These are phyloP conservation scores for Pharmacophagus antenor DNA, from an alignment of 2,888 invertebrate species.

Conservation along the genomic window DNA sequence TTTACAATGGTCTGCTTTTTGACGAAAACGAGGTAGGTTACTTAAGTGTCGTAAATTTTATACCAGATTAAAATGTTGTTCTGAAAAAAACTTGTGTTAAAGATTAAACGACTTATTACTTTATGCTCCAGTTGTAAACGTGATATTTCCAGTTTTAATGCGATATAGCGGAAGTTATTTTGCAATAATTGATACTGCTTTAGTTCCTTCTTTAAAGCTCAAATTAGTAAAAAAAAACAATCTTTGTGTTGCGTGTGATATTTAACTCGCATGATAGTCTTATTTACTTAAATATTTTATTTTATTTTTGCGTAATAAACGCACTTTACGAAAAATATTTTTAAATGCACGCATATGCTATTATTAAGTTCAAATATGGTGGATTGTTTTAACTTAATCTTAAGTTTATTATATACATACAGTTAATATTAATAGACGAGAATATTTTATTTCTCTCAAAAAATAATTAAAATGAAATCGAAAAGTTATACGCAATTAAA, in stretches of 20 bases:
- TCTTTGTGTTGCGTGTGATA: conserved; percentile 4
- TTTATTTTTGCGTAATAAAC: neutral
- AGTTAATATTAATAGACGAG: no score
- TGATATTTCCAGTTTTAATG: conserved; percentile 28
- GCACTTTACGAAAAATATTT: no score
- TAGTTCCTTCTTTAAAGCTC: conserved; percentile 21
- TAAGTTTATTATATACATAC: no score
- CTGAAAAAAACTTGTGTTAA: conserved; percentile 25
- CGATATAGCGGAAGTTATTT: conserved; percentile 28
- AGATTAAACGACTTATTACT: conserved; percentile 26
- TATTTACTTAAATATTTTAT: conserved; percentile 6
- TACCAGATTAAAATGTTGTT: conserved; percentile 19
- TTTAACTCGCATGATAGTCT: conserved; percentile 14
- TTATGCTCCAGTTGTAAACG: conserved; percentile 29
- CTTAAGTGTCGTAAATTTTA: conserved; percentile 18
- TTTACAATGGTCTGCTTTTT: conserved; percentile 8
- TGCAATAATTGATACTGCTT: conserved; percentile 23
- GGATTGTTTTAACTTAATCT: no score
- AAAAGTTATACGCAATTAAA: no score
- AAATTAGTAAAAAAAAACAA: conserved; percentile 12
- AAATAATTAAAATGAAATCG: no score
- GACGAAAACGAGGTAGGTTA: conserved; percentile 9
- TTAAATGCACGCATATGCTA: no score
- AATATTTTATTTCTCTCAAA: no score
- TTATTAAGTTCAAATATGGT: no score